phyloP scores from a whole-genome alignment of 1,140 invertebrate genomes.

The Harlomillsia oculata region DNA sequence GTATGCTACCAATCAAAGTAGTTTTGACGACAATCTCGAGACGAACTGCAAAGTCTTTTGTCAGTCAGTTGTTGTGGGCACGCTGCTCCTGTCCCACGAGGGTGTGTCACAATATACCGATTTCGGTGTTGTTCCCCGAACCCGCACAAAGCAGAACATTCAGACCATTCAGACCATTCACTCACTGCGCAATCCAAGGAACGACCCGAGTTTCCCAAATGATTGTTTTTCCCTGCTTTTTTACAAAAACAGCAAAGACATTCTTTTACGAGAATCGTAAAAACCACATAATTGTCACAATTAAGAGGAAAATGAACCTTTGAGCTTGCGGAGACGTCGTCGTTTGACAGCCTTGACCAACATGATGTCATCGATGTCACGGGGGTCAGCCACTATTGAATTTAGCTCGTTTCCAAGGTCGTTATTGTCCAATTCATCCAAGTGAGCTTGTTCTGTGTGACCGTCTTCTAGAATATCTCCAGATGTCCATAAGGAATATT shows the following conservation, averaged over 20 bases:
- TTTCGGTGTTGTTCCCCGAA: conserved; percentile 42
- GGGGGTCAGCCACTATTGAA: conserved; percentile 20
- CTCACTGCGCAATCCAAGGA: conserved; percentile 43
- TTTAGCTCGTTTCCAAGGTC: conserved; percentile 32
- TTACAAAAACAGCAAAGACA: background rate
- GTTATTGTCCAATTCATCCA: conserved; percentile 27
- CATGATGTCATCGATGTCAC: conserved; percentile 12
- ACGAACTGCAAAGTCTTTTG: conserved; percentile 30
- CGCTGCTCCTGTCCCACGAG: conserved; percentile 13
- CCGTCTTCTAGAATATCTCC: background rate
- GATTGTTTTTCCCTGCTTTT: conserved; percentile 2
- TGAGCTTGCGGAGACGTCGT: conserved; percentile 20
- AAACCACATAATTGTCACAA: background rate
- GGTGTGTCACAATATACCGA: conserved; percentile 32
- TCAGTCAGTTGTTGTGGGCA: conserved; percentile 29
- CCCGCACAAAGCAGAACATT: conserved; percentile 47
- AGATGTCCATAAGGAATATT: conserved; percentile 28
- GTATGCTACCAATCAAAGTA: conserved; percentile 31
- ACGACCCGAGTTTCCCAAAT: too few species aligned
- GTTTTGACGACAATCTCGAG: conserved; percentile 27
- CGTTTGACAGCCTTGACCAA: conserved; percentile 6
- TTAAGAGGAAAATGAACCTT: conserved; percentile 13
- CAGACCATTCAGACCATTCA: conserved; percentile 39
- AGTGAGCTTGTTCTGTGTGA: background rate
- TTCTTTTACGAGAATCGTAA: background rate